Percentiles rank a stretch among this genome's conserved stretches.
Evolutionary conservation across 2,797 vertebrate genomes (phyloP).

Genomic region (Sebastes kiyomatsui): DNA sequence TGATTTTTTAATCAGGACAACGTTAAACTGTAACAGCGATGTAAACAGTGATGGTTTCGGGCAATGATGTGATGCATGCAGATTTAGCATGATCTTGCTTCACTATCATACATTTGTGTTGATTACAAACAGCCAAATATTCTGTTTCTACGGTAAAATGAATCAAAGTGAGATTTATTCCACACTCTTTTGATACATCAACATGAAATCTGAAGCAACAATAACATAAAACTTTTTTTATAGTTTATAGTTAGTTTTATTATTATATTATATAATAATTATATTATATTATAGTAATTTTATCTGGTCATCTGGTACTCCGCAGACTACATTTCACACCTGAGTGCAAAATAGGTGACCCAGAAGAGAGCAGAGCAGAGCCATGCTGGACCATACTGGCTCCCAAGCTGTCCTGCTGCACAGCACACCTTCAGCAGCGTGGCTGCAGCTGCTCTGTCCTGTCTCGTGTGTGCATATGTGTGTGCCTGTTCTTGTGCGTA

Average conservation of each 20-base stretch:
- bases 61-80: neutral
- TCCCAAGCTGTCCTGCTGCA: conserved; percentile 72
- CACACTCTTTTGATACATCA: neutral
- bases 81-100: neutral
- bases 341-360: conserved; percentile 80
- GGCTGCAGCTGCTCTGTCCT: conserved; percentile 78
- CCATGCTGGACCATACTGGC: conserved; percentile 73
- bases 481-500: conserved; percentile 39
- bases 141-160: neutral
- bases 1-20: neutral
- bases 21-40: neutral
- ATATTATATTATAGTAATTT: conserved; percentile 7
- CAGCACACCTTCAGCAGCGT: conserved; percentile 69
- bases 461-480: conserved; percentile 62
- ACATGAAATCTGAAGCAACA: neutral
- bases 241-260: neutral
- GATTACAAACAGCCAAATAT: neutral
- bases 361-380: conserved; percentile 74
- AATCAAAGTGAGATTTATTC: neutral
- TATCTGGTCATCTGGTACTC: conserved; percentile 70
- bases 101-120: neutral
- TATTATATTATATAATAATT: conserved; percentile 17
- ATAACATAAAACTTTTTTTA: neutral
- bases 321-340: conserved; percentile 75
- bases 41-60: neutral